Evolutionary conservation across 1,140 invertebrate species (phyloP), one percentile per base, ranked within the genome.

Genomic region (Caenorhabditis brenneri): DNA sequence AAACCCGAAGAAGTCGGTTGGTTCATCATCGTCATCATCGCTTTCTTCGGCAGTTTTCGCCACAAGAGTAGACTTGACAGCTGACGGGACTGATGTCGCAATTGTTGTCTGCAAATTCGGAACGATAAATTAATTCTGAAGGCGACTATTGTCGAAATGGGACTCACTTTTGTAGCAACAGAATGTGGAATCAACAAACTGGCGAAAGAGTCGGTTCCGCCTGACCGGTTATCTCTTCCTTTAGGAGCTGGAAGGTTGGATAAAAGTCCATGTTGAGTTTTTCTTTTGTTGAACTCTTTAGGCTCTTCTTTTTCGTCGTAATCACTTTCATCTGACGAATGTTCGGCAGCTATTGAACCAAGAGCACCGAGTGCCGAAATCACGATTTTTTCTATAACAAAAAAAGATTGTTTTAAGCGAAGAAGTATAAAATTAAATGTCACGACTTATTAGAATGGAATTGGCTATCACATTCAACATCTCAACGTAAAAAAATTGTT

Each of bases 201-300:
- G 27, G 33, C 36, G n/a, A 74, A 74, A 4, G 33, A 7, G 22
- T 74, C 24, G 1, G 65, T 5, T 5, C 65, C 65, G 24, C 42
- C 65, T 16, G 65, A 74, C 3, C 65, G 65, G 15, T 74, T 74
- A 74, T 74, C 65, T 24, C 65, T 74, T 74, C 65, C 65, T 74
- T 74, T 74, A 5, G 65, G 65, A 74, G 65, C 65, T 39, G 65
- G 65, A 22, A 74, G 36, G n/a, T 74, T 74, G 0, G 36, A 42
- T 19, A 74, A 24, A 74, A 74, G n/a, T 24, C 33, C 36, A 15
- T 24, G 33, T 19, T 36, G 46, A 46, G 9, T 24, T 39, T 74
- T 24, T n/a, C 29, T 42, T 74, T 74, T 24, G 10, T n/a, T 24
- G 65, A 5, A 24, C n/a, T 9, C 6, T 4, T 7, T 27, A 6